Conservation (phyloP, 2,888 invertebrate species). For the Eristalis pertinax region DNA sequence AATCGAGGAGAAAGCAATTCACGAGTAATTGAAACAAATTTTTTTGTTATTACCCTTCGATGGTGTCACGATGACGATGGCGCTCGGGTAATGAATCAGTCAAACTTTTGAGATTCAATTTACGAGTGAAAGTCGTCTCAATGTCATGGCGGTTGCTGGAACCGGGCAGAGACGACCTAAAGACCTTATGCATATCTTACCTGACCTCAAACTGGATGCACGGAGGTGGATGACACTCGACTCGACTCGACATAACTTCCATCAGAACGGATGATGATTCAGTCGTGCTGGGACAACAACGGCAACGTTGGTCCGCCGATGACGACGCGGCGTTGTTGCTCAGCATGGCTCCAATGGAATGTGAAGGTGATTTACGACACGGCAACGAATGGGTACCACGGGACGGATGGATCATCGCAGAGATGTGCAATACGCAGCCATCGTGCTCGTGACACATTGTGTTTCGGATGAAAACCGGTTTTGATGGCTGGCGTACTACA, state of each 20-base stretch:
- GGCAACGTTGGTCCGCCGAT: background rate
- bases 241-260: no score
- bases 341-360: background rate
- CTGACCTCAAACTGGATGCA: no score
- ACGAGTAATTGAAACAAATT: constrained; percentile 21
- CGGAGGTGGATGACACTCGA: background rate
- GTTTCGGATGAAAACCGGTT: background rate
- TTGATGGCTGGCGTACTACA: background rate
- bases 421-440: background rate
- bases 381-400: background rate
- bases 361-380: background rate
- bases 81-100: background rate
- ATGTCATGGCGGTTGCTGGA: background rate
- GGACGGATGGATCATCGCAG: background rate
- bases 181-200: no score
- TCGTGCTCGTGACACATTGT: background rate
- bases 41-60: constrained; percentile 9
- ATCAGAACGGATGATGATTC: background rate
- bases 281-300: background rate
- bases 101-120: background rate
- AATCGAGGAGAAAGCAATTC: constrained; percentile 1
- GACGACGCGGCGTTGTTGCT: background rate
- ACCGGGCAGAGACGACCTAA: background rate
- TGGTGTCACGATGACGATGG: constrained; percentile 5
- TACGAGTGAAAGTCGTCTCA: background rate